phyloP scores from a whole-genome alignment of 2,113 vertebrate species.

The Neopipo cinnamomea region DNA sequence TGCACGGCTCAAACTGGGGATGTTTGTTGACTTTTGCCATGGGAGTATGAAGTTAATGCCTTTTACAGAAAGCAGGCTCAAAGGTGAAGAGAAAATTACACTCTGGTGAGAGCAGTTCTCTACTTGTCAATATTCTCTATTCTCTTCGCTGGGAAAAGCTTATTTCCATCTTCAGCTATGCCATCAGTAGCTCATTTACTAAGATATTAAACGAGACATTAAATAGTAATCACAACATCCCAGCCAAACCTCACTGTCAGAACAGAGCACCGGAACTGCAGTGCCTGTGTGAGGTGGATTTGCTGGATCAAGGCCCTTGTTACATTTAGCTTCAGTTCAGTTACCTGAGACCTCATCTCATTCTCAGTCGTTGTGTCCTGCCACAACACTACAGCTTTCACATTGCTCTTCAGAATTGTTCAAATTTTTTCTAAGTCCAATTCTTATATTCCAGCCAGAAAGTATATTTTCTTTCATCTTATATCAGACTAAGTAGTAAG shows the following conservation, averaged over 20 bases:
- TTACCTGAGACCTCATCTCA: neutral
- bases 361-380: neutral
- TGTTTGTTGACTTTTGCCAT: neutral
- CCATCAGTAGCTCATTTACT: neutral
- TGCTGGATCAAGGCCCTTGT: neutral
- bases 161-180: neutral
- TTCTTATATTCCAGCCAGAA: neutral
- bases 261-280: neutral
- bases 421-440: neutral
- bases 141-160: neutral
- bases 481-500: neutral
- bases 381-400: neutral
- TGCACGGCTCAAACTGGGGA: neutral
- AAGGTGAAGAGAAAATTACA: neutral
- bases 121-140: neutral
- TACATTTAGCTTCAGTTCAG: neutral
- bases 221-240: neutral
- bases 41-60: neutral
- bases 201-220: neutral
- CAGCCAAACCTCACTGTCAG: neutral
- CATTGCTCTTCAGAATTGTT: neutral
- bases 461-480: neutral
- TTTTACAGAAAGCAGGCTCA: neutral
- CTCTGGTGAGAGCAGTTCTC: neutral
- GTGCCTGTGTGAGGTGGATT: neutral